Conservation (phyloP, 2,797 vertebrate species). For the Sylvia borin region DNA sequence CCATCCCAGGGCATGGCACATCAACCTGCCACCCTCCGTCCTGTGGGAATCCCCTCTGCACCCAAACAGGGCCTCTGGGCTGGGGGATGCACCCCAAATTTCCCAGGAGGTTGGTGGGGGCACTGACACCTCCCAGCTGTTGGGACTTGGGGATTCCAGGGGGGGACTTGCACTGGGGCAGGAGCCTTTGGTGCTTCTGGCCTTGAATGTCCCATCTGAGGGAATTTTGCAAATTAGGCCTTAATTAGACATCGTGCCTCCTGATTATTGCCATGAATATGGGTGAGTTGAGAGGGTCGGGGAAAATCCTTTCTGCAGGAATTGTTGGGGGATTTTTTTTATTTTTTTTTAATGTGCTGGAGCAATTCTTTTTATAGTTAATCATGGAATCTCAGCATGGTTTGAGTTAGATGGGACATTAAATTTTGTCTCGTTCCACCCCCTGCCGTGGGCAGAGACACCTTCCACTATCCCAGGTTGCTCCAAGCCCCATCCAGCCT, state of each 20-base stretch:
- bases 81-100: neutral
- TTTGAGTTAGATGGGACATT: neutral
- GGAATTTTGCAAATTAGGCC: neutral
- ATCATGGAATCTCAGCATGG: neutral
- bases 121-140: neutral
- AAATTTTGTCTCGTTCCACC: fast-evolving
- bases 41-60: fast-evolving
- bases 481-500: neutral
- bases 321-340: neutral
- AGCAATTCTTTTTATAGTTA: neutral
- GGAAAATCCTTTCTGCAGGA: neutral
- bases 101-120: neutral
- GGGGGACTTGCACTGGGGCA: fast-evolving
- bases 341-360: neutral
- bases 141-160: neutral
- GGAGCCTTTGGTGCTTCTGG: neutral
- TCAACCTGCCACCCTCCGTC: fast-evolving
- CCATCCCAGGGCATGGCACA: fast-evolving
- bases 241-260: neutral
- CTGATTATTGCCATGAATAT: neutral
- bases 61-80: neutral
- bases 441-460: neutral
- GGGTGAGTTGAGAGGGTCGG: too few species aligned
- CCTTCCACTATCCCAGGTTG: neutral
- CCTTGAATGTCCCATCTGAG: neutral